Evolutionary conservation across 2,797 vertebrate genomes (phyloP), one percentile per base, ranked within the genome.

Genomic region (Aulostomus chinensis): DNA sequence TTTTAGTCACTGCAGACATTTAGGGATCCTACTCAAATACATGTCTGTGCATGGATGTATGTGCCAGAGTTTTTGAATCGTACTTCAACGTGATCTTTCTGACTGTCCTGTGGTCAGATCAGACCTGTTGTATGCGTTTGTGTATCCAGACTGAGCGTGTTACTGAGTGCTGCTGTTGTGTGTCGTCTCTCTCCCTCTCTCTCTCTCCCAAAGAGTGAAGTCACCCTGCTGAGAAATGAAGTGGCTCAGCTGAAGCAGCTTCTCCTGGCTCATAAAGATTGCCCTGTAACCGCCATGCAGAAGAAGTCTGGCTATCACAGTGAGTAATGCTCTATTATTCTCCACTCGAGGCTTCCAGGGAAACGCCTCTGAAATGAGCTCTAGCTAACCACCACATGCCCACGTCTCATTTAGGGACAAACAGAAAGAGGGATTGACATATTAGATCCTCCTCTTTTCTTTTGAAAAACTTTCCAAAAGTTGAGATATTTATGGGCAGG

Each of bases 221-320:
- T 99, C 91, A 95, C 95, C 92, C 94, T 98, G 92, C 95, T 99
- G 95, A 94, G 96, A 91, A 98, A 94, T 88, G 96, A 99, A 93
- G 97, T 98, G 92, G 94, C 96, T 80, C 97, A 98, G 92, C 94
- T 99, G 92, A 99, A 99, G 92, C 97, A 98, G 94, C 96, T 98
- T 89, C 94, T 98, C 86, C 94, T 99, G 93, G 95, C 97, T 95
- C 96, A 99, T 95, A 99, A 97, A 95, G 96, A 98, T 94, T 99
- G 97, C 92, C 97, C 97, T 84, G 95, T 98, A 90, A 98, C 97
- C 16, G 93, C 95, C 93, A 96, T 98, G 95, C 97, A 99, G 94
- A 98, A 98, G 94, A 98, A 97, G 91, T 96, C 96, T 88, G 94
- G 93, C 95, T 94, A 95, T 95, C 94, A 97, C 89, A 92, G 97